These are phyloP conservation scores for Centruroides sculpturatus DNA, from an alignment of 1,140 invertebrate genomes.

Conservation along the genomic window DNA sequence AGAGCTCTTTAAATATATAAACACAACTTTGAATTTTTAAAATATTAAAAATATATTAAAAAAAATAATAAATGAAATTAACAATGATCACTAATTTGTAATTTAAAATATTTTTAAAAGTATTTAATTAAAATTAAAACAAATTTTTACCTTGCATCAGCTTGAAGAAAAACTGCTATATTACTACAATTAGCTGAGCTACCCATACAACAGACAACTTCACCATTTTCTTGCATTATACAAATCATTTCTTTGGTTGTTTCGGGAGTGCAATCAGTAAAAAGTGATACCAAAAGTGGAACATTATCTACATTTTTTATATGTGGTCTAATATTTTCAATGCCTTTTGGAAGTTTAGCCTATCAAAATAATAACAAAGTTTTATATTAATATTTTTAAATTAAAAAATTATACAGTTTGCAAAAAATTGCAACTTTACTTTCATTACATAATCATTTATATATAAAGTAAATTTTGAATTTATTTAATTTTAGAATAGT, in stretches of 20 bases:
- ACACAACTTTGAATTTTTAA: no score
- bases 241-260: constrained; percentile 78
- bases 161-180: constrained; percentile 80
- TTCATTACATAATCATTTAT: no score
- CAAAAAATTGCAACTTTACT: no score
- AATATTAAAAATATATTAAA: no score
- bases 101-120: no score
- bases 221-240: constrained; percentile 92
- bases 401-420: background rate
- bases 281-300: constrained; percentile 84
- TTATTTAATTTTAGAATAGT: no score
- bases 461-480: no score
- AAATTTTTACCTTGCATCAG: constrained; percentile 61
- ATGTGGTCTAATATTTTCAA: constrained; percentile 91
- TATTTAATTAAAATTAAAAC: background rate
- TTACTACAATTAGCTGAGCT: constrained; percentile 76
- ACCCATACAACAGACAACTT: constrained; percentile 80
- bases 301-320: constrained; percentile 93
- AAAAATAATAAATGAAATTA: no score
- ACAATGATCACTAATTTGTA: no score
- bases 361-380: constrained; percentile 25
- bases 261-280: constrained; percentile 85
- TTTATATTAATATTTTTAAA: background rate
- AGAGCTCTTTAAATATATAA: no score
- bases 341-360: constrained; percentile 87